phyloP scores from a whole-genome alignment of 2,888 invertebrate species.

The Neoaliturus tenellus region DNA sequence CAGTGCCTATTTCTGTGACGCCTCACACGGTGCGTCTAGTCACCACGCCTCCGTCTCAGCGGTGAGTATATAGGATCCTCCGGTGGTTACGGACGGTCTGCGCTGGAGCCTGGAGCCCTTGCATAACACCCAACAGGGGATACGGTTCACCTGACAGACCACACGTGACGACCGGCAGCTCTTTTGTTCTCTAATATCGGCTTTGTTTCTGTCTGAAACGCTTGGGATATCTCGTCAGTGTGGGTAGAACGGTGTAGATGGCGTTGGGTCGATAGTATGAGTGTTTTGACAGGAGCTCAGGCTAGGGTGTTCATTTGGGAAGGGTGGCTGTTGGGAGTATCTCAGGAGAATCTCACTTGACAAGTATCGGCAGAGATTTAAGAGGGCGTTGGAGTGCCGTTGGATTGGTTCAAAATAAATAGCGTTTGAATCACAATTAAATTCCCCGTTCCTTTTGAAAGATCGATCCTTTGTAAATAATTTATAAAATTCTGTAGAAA shows the following conservation, averaged over 20 bases:
- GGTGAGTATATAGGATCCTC: not conserved
- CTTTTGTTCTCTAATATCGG: slow-evolving; percentile 41
- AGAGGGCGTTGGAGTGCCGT: too few species aligned
- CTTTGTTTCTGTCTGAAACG: slow-evolving; percentile 25
- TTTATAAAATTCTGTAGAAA: too few species aligned
- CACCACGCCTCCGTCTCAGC: slow-evolving; percentile 9
- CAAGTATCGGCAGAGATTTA: too few species aligned
- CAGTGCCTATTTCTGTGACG: slow-evolving; percentile 34
- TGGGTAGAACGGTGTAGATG: not conserved
- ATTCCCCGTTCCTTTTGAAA: too few species aligned
- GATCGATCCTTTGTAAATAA: too few species aligned
- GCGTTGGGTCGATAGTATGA: not conserved
- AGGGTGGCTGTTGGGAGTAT: too few species aligned
- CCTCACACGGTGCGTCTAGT: slow-evolving; percentile 18
- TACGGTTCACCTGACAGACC: slow-evolving; percentile 39
- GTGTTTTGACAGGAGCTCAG: not conserved
- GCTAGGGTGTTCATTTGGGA: too few species aligned
- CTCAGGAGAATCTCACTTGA: too few species aligned
- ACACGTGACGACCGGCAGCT: slow-evolving; percentile 9
- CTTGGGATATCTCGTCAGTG: not conserved
- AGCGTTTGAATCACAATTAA: too few species aligned
- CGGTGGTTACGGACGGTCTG: not conserved
- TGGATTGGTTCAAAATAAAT: too few species aligned
- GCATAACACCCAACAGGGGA: not conserved
- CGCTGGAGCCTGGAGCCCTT: not conserved